Percentiles rank a stretch among this genome's conserved stretches.
Evolutionary conservation across 2,113 vertebrate species (phyloP).

Genomic region (Melanerpes formicivorus): DNA sequence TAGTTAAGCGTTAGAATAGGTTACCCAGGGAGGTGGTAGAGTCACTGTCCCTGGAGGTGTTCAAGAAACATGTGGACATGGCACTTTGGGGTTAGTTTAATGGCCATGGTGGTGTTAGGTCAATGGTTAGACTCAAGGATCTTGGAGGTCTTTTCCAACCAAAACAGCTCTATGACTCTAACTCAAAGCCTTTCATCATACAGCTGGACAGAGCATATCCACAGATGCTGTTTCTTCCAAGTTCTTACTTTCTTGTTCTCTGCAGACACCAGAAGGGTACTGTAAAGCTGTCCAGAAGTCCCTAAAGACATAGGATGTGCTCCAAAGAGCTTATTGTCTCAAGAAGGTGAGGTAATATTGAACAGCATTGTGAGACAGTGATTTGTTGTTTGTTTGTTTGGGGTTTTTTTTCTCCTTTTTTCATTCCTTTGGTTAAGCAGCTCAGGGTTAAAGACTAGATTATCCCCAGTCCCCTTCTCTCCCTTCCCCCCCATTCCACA

Average conservation of each 20-base stretch:
- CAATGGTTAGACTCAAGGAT: no score
- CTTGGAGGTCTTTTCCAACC: no score
- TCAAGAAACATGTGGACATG: no score
- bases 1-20: no score
- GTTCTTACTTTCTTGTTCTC: not conserved
- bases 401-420: not conserved
- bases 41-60: no score
- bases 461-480: not conserved
- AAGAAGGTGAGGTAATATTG: not conserved
- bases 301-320: not conserved
- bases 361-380: not conserved
- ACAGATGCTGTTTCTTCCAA: not conserved
- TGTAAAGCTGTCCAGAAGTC: not conserved
- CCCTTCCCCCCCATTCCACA: no score
- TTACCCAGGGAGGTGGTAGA: no score
- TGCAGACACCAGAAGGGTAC: not conserved
- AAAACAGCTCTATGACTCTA: not conserved
- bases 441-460: not conserved
- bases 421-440: not conserved
- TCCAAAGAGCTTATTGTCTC: not conserved
- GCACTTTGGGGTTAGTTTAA: no score
- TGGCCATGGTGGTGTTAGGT: no score
- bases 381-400: not conserved
- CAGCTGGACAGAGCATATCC: not conserved
- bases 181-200: not conserved